Evolutionary conservation across 2,797 vertebrate genomes (phyloP), one percentile per base, ranked within the genome.

Genomic region (Cyprinella venusta): DNA sequence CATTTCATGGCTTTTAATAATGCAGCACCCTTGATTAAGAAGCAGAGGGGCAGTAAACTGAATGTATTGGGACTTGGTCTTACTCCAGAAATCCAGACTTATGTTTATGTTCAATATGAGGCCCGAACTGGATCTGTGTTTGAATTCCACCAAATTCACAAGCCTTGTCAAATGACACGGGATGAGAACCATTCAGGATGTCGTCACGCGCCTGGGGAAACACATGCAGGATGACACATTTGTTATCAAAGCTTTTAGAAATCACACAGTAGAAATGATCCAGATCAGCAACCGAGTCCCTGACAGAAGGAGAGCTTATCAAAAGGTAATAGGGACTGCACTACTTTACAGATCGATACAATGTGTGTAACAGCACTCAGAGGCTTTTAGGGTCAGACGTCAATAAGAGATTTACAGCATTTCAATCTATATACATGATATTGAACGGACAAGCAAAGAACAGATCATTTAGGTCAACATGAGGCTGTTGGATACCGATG

Each of bases 61-160:
- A 30, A 26, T 21, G 54, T 7, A 24, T 5, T 13, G 56, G 21
- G 15, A 78, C 59, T 45, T 69, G 70, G 52, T 83, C 94, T 97
- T 97, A 99, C 98, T 99, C 98, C 81, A 99, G 92, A 91, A 99
- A 99, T 92, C 98, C 98, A 21, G 97, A 95, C 90, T 98, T 99
- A 93, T 99, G 98, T 91, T 99, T 99, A 92, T 96, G 96, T 84
- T 99, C 98, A 87, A 97, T 96, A 1, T 99, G 96, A 90, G 97
- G 96, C 89, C 98, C 97, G 40, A 99, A 99, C 90, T 99, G 98
- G 94, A 99, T 99, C 92, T 98, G 97, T 71, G 96, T 96, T 94
- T 99, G 98, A 90, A 99, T 97, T 72, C 97, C 97, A 63, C 96
- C 96, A 83, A 99, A 99, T 91, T 99, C 98, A 19, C 97, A 98